These are phyloP conservation scores for Ceriagrion tenellum DNA, from an alignment of 2,888 invertebrate genomes.

Conservation along the genomic window DNA sequence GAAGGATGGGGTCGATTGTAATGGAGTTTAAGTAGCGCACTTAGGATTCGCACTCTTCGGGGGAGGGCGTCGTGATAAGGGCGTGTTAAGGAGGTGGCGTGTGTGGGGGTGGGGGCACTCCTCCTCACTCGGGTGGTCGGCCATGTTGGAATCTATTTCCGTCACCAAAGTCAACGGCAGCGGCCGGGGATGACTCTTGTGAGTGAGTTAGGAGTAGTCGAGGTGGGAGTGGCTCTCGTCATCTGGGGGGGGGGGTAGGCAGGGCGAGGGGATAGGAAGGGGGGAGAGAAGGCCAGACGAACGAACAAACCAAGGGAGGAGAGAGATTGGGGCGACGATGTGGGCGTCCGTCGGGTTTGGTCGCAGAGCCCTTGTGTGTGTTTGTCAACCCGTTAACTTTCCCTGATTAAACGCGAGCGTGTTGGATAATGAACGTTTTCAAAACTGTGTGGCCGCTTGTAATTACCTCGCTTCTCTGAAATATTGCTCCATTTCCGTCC, in stretches of 20 bases:
- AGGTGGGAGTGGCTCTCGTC: not conserved
- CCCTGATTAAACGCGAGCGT: not conserved
- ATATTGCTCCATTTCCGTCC: too few species aligned
- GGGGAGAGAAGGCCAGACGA: not conserved
- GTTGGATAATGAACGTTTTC: too few species aligned
- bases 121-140: not conserved
- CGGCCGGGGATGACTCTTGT: slow-evolving; percentile 10
- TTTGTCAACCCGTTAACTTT: not conserved
- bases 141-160: slow-evolving; percentile 34
- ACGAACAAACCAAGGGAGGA: too few species aligned
- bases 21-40: slow-evolving; percentile 12
- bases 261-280: not conserved
- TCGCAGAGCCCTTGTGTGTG: not conserved
- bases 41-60: not conserved
- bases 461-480: too few species aligned
- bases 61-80: not conserved
- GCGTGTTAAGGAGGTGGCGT: not conserved
- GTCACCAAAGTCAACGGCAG: slow-evolving; percentile 36
- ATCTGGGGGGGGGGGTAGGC: not conserved
- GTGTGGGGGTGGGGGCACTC: not conserved
- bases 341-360: slow-evolving; percentile 4
- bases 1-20: not conserved
- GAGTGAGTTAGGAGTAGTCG: not conserved
- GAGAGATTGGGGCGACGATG: not conserved
- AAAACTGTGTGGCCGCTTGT: too few species aligned